phyloP scores from a whole-genome alignment of 1,140 invertebrate genomes.

The Formica exsecta region DNA sequence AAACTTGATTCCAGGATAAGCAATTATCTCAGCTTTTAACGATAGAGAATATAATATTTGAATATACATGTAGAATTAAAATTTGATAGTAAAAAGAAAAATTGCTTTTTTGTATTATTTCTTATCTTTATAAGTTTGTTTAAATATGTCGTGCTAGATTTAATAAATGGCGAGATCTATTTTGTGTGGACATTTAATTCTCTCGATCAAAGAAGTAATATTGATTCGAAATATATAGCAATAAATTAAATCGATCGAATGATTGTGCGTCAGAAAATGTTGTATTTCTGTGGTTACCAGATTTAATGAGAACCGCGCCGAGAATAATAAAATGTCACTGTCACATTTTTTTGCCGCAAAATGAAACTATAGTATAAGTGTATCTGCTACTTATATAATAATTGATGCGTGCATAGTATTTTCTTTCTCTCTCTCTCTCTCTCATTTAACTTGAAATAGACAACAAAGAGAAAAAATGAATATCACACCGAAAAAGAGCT shows the following conservation, averaged over 20 bases:
- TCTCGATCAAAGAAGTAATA: neutral
- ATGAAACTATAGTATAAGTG: neutral
- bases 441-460: too few species aligned
- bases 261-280: neutral
- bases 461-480: neutral
- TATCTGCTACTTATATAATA: neutral
- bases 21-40: too few species aligned
- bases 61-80: neutral
- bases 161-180: too few species aligned
- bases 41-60: neutral
- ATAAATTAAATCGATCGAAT: slow-evolving; percentile 6
- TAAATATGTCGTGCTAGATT: neutral
- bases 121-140: neutral
- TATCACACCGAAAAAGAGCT: neutral
- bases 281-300: neutral
- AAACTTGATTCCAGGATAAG: neutral
- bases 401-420: neutral
- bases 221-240: neutral
- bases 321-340: slow-evolving; percentile 15
- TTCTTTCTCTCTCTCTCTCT: too few species aligned
- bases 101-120: slow-evolving; percentile 9
- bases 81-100: neutral
- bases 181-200: neutral
- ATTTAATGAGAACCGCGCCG: slow-evolving; percentile 20
- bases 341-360: slow-evolving; percentile 21